Conservation (phyloP, 2,888 invertebrate species). For the Sturmia bella region DNA sequence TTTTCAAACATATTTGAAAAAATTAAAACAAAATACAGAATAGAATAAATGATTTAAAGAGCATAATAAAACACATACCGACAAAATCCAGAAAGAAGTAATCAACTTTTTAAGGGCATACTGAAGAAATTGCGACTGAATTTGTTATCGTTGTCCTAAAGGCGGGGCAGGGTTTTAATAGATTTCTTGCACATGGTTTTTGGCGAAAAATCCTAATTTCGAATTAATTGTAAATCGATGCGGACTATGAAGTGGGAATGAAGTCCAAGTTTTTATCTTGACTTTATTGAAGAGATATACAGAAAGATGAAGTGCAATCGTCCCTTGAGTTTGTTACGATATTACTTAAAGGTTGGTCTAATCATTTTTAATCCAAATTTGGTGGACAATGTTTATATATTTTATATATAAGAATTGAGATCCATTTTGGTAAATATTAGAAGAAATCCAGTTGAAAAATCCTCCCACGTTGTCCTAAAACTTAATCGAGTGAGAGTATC, state of each 20-base stretch:
- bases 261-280: conserved; percentile 30
- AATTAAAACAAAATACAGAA: conserved; percentile 37
- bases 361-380: conserved; percentile 31
- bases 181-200: conserved; percentile 2
- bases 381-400: conserved; percentile 25
- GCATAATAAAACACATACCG: conserved; percentile 66
- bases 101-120: conserved; percentile 54
- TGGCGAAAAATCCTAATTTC: conserved; percentile 40
- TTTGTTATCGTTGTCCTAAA: conserved; percentile 55
- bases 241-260: conserved; percentile 31
- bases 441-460: conserved; percentile 63
- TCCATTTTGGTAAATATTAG: conserved; percentile 54
- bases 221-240: conserved; percentile 50
- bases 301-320: conserved; percentile 23
- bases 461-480: conserved; percentile 71
- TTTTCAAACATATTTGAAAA: conserved; percentile 33
- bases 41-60: conserved; percentile 47
- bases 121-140: conserved; percentile 40
- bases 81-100: conserved; percentile 63
- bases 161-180: conserved; percentile 38
- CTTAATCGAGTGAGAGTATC: conserved; percentile 49
- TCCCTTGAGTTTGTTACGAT: conserved; percentile 23
- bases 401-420: conserved; percentile 40
- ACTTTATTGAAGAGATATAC: conserved; percentile 21
- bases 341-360: conserved; percentile 32